A percentile compares a stretch with the other conserved stretches of the same genome.
Evolutionary conservation across 2,113 vertebrate genomes (phyloP).

Genomic region (Zapornia atra): DNA sequence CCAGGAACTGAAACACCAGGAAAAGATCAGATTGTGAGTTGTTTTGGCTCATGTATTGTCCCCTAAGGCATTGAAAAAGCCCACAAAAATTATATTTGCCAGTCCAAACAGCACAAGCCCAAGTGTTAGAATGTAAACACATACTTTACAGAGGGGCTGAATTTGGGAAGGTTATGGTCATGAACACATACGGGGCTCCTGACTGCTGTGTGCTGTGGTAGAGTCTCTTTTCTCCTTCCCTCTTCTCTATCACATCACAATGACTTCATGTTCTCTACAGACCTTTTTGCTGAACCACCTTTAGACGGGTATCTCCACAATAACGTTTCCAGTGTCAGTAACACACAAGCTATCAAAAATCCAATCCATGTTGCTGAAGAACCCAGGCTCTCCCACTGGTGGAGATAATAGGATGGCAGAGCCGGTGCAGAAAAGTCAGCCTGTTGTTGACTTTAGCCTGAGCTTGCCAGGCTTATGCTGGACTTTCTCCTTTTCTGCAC

Average conservation of each 20-base stretch:
- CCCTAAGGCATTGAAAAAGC: background rate
- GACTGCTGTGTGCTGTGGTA: background rate
- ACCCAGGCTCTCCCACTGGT: background rate
- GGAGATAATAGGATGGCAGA: background rate
- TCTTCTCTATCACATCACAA: background rate
- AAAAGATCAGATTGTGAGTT: background rate
- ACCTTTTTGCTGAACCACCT: background rate
- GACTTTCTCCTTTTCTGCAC: conserved; percentile 7
- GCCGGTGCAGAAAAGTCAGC: background rate
- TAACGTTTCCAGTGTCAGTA: background rate
- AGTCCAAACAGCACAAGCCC: background rate
- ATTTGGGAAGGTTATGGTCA: background rate
- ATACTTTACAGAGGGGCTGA: background rate
- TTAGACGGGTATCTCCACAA: fast-evolving
- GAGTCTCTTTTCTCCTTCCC: background rate
- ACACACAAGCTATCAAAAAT: background rate
- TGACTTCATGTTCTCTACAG: background rate
- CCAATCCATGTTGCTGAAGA: background rate
- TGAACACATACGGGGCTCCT: background rate
- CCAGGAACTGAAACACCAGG: background rate
- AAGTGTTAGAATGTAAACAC: background rate
- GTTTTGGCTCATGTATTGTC: background rate
- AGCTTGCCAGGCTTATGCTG: background rate
- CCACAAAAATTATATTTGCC: background rate
- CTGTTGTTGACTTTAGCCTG: background rate